Conservation (phyloP, 2,888 invertebrate genomes). For the Tiliacea citrago region DNA sequence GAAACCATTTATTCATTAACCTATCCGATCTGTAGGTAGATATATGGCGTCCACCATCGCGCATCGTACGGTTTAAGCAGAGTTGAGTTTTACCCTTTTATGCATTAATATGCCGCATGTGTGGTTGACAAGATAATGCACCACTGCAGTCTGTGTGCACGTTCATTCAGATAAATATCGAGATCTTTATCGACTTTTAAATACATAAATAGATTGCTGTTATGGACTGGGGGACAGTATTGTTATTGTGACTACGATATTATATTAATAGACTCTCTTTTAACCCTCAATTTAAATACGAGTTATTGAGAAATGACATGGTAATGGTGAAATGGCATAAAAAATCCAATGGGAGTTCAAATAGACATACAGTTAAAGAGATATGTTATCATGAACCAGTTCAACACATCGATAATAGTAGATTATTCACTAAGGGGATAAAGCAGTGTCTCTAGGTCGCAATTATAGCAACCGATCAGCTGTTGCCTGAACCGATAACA, state of each 20-base stretch:
- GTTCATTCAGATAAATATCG: conserved; percentile 32
- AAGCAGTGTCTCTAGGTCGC: too few species aligned
- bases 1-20: not conserved
- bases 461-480: too few species aligned
- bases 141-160: conserved; percentile 12
- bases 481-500: too few species aligned
- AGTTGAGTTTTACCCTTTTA: too few species aligned
- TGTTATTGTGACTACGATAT: not conserved
- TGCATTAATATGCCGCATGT: conserved; percentile 21
- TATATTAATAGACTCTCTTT: not conserved
- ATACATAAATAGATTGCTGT: not conserved
- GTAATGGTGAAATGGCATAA: too few species aligned
- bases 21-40: not conserved
- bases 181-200: conserved; percentile 31
- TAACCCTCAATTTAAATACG: not conserved
- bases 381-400: not conserved
- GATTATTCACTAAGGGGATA: too few species aligned
- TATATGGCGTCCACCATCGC: not conserved
- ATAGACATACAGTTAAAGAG: too few species aligned
- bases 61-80: too few species aligned
- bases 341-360: too few species aligned
- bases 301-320: too few species aligned
- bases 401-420: too few species aligned
- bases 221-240: not conserved
- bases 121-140: conserved; percentile 44